Evolutionary conservation across 2,797 vertebrate species (phyloP).

Genomic region (Sorex maritimensis): DNA sequence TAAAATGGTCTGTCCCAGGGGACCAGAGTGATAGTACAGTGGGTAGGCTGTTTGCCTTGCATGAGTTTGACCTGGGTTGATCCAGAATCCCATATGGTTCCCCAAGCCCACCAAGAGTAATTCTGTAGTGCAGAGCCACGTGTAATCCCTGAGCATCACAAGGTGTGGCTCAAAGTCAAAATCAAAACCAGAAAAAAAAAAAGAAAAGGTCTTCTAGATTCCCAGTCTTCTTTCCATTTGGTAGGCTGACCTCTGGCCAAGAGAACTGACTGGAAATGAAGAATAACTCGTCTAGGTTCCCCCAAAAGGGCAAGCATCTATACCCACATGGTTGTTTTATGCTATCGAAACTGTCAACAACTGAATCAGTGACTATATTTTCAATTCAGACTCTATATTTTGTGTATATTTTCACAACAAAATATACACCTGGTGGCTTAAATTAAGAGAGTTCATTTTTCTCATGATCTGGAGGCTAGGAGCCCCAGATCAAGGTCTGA

Average conservation of each 20-base stretch:
- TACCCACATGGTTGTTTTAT: background rate
- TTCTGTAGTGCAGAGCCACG: no score
- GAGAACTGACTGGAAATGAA: background rate
- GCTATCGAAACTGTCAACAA: slow-evolving; percentile 12
- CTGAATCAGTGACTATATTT: background rate
- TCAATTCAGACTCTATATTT: no score
- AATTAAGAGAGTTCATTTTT: background rate
- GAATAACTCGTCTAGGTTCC: background rate
- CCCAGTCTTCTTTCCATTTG: background rate
- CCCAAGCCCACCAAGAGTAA: no score
- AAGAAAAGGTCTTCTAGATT: background rate
- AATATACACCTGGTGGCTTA: background rate
- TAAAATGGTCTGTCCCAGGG: no score
- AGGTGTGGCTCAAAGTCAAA: no score
- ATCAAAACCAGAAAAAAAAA: no score
- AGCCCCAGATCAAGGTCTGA: background rate
- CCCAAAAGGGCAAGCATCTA: background rate
- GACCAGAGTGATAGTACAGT: no score
- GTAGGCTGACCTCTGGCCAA: background rate
- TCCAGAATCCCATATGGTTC: no score
- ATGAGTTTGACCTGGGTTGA: no score
- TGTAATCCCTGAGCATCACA: no score
- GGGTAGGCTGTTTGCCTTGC: no score
- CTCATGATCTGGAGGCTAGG: background rate
- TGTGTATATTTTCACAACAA: background rate